Base-by-base conservation (phyloP, 2,113 vertebrate species). In the Toxotes chatareus region DNA sequence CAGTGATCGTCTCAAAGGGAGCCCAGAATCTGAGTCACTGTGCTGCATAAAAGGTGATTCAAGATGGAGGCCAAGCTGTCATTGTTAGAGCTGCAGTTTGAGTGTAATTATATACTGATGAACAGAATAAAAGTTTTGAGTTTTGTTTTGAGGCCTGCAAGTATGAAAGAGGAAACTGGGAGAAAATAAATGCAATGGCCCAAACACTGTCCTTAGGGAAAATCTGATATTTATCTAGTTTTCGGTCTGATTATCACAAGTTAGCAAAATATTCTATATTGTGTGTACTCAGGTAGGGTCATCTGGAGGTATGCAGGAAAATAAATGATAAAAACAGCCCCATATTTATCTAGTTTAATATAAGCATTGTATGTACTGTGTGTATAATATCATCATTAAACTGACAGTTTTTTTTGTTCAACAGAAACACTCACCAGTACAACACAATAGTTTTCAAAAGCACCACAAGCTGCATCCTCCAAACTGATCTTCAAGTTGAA, bases 181-280 rank as follows among this genome's bases (percentile, higher is more conserved):
- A n/a, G n/a, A n/a, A n/a, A n/a, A n/a, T n/a, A n/a, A n/a, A n/a
- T n/a, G 55, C 47, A 63, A 60, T 3, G 17, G n/a, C 42, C 49
- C 53, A 84, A 73, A 86, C 4, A 0, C 4, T 62, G 27, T 65
- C 69, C 75, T 73, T 27, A 56, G 63, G 64, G 71, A 34, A 36
- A 55, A 49, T 72, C 36, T 27, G 19, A n/a, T n/a, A n/a, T n/a
- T n/a, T n/a, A n/a, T n/a, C n/a, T n/a, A n/a, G n/a, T n/a, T n/a
- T n/a, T 4, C n/a, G 47, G 75, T 88, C 68, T 70, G 44, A 47
- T 83, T 38, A 80, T 83, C 86, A 82, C 70, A 74, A 77, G 70
- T 21, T 68, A 59, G 49, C n/a, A 73, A 74, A 70, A 68, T 49
- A 59, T 68, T 83, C 62, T 76, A 40, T 47, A 79, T 79, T 76